Evolutionary conservation across 2,888 invertebrate genomes (phyloP).

Genomic region (Chorisops tibialis): DNA sequence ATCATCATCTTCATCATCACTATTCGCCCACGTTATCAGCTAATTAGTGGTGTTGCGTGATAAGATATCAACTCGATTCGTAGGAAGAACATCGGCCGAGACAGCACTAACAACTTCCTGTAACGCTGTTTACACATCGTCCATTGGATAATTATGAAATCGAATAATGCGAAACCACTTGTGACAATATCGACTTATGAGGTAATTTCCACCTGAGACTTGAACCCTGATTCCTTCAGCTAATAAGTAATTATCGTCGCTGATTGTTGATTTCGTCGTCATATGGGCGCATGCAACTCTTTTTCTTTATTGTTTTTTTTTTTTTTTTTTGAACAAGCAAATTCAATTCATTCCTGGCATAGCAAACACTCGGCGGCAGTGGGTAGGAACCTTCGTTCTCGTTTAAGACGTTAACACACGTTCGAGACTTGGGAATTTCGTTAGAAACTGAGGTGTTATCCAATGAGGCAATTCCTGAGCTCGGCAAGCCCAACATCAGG

Average conservation of each 20-base stretch:
- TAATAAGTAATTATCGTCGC: background rate
- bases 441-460: too few relatives aligned
- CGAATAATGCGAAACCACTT: constrained; percentile 41
- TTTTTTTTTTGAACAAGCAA: too few relatives aligned
- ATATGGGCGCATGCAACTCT: too few relatives aligned
- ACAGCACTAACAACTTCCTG: constrained; percentile 6
- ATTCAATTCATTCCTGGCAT: too few relatives aligned
- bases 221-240: background rate
- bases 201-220: constrained; percentile 35
- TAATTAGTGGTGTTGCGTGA: constrained; percentile 13
- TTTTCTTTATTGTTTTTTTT: too few relatives aligned
- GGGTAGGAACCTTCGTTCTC: too few relatives aligned
- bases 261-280: background rate
- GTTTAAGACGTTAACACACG: too few relatives aligned
- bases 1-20: background rate
- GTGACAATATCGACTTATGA: constrained; percentile 45
- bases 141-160: constrained; percentile 29
- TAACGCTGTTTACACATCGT: constrained; percentile 9
- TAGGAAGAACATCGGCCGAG: constrained; percentile 1
- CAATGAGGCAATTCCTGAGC: too few relatives aligned
- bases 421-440: too few relatives aligned
- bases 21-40: background rate
- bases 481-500: too few relatives aligned
- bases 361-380: too few relatives aligned
- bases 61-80: constrained; percentile 3